A percentile compares a stretch with the other conserved stretches of the same genome.
Evolutionary conservation across 2,797 vertebrate species (phyloP).

Genomic region (Melanotaenia trifasciata): DNA sequence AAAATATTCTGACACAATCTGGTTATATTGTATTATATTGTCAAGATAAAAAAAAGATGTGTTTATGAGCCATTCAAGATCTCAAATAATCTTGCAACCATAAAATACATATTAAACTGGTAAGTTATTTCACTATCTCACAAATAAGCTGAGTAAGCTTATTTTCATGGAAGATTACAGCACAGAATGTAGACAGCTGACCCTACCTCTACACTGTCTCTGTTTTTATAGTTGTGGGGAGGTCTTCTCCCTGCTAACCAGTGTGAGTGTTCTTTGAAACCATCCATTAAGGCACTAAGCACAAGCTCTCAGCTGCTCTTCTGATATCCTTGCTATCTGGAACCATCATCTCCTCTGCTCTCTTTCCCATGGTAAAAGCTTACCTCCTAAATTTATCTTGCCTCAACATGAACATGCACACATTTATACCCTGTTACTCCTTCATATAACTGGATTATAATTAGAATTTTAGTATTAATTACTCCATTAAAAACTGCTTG

Average conservation of each 20-base stretch:
- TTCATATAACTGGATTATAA: neutral
- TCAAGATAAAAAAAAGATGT: neutral
- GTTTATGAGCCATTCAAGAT: neutral
- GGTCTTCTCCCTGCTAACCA: constrained; percentile 73
- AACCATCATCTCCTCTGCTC: constrained; percentile 63
- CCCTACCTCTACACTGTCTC: constrained; percentile 48
- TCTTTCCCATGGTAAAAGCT: constrained; percentile 76
- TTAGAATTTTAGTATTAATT: neutral
- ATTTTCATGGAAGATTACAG: constrained; percentile 2
- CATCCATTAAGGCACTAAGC: constrained; percentile 78
- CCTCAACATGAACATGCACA: constrained; percentile 16
- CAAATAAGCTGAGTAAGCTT: constrained; percentile 7
- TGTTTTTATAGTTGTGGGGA: constrained; percentile 76
- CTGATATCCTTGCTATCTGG: constrained; percentile 72
- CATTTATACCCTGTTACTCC: neutral
- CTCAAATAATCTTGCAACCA: neutral
- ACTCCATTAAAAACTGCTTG: neutral
- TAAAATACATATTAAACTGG: neutral
- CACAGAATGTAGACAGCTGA: constrained; percentile 29
- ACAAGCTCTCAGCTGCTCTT: constrained; percentile 67
- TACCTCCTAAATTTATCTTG: constrained; percentile 49
- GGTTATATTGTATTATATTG: neutral
- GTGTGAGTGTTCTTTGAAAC: constrained; percentile 77
- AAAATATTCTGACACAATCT: neutral
- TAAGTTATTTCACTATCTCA: neutral